phyloP scores from a whole-genome alignment of 2,888 invertebrate genomes.

The Patella caerulea region DNA sequence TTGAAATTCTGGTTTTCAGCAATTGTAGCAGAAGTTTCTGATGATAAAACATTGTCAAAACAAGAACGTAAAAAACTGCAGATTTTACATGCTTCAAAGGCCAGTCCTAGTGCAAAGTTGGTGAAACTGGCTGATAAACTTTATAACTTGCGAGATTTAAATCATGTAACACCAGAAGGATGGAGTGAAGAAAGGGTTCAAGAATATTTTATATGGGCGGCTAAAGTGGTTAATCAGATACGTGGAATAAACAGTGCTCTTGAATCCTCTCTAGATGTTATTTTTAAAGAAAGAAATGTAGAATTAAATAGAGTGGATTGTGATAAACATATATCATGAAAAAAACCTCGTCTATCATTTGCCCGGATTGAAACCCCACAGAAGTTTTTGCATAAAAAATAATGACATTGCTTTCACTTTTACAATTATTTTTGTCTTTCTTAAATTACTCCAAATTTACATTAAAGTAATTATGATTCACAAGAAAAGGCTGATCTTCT shows the following conservation, averaged over 20 bases:
- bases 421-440: too few relatives aligned
- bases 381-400: too few relatives aligned
- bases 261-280: conserved; percentile 72
- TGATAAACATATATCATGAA: too few relatives aligned
- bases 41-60: conserved; percentile 81
- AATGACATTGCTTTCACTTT: too few relatives aligned
- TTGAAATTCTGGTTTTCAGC: conserved; percentile 42
- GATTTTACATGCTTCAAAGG: conserved; percentile 76
- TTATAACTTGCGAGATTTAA: conserved; percentile 83
- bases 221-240: conserved; percentile 78
- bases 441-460: too few relatives aligned
- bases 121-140: conserved; percentile 87
- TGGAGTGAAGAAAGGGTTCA: conserved; percentile 77
- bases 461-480: too few relatives aligned
- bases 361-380: too few relatives aligned
- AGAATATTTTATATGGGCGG: conserved; percentile 81
- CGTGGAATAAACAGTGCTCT: conserved; percentile 77
- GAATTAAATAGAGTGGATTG: too few relatives aligned
- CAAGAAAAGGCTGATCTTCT: too few relatives aligned
- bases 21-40: conserved; percentile 75
- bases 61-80: conserved; percentile 77
- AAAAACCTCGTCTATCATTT: too few relatives aligned
- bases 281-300: conserved; percentile 54
- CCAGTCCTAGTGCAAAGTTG: conserved; percentile 79
- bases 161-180: conserved; percentile 73